Base-by-base conservation (phyloP, 2,113 vertebrate species). In the Odocoileus virginianus region DNA sequence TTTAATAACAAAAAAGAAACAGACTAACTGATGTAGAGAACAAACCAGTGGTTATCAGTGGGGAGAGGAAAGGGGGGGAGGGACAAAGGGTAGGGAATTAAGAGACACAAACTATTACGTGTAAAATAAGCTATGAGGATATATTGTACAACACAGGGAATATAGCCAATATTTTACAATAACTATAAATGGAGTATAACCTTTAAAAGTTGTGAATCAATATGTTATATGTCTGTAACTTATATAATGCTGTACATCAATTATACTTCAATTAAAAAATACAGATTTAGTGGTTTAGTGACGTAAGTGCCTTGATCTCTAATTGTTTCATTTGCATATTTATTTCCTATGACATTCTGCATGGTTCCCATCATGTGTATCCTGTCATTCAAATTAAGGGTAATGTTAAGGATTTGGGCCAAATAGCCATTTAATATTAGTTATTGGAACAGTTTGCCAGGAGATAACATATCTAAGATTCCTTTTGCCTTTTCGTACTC, bases 341-440 rank as follows among this genome's bases (percentile, higher is more conserved):
- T 84, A 57, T 94, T 87, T 92, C 55, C 40, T 28, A 81, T 45
- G 40, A 45, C 54, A n/a, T n/a, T 96, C 67, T 85, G 13, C 12
- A 4, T 89, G 40, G 52, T 87, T 93, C 36, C 43, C 27, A 43
- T 92, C 84, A 43, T 52, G 1, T 90, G 36, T 94, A 50, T 43
- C 88, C 13, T 67, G 3, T 84, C 71, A 85, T 85, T 98, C 55
- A 95, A 43, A 94, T 71, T 82, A 95, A 93, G 82, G 85, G 57
- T 88, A 78, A 74, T 8, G 2, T 58, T 95, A 93, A 91, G 16
- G 16, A 92, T 91, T 97, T 95, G 79, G 40, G 58, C 45, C 87
- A 95, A 28, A 58, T 50, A 92, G 10, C 50, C 47, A 15, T 64
- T 89, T 87, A 58, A 55, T 85, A 54, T 61, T 90, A 54, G 28